Conservation (phyloP, 2,797 vertebrate species). For the Enteromius radiatus region DNA sequence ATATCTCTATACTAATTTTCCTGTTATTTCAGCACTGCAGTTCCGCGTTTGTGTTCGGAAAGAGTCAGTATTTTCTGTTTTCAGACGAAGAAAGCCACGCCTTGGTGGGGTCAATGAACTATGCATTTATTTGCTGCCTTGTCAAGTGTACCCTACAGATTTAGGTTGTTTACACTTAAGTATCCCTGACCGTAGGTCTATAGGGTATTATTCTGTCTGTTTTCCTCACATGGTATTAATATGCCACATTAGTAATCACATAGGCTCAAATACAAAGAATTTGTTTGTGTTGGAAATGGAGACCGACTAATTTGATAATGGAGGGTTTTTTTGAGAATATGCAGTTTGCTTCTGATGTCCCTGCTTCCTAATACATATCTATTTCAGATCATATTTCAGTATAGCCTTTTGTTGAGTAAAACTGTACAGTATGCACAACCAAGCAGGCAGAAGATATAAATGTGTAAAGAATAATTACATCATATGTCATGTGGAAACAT, state of each 20-base stretch:
- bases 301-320: neutral
- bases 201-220: constrained; percentile 40
- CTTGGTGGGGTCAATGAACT: constrained; percentile 75
- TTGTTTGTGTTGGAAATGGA: neutral
- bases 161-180: constrained; percentile 64
- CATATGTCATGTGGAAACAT: neutral
- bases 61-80: constrained; percentile 23
- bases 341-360: neutral
- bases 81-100: constrained; percentile 65
- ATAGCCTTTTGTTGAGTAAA: neutral
- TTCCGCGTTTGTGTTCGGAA: neutral
- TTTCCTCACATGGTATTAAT: constrained; percentile 27
- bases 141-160: constrained; percentile 42
- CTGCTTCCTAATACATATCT: neutral
- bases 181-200: constrained; percentile 51
- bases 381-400: constrained; percentile 6
- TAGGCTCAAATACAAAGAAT: constrained; percentile 7
- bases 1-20: neutral
- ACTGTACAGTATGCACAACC: neutral
- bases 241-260: constrained; percentile 14
- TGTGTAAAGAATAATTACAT: neutral
- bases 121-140: constrained; percentile 28
- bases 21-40: neutral
- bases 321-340: neutral
- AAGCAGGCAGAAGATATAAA: neutral